phyloP scores from a whole-genome alignment of 2,113 vertebrate genomes.

The Heterocephalus glaber region DNA sequence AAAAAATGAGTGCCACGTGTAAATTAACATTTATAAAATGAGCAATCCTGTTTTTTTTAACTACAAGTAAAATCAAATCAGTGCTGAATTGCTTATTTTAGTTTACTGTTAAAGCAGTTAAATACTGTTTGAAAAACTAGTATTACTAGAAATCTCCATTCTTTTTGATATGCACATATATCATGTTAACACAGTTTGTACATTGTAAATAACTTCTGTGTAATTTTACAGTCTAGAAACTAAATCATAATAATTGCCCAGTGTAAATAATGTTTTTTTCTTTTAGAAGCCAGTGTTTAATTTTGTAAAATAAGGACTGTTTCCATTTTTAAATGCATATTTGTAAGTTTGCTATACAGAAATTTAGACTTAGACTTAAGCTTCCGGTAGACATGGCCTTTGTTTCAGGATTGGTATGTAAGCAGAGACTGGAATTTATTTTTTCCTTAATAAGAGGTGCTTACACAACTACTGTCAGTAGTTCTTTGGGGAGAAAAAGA shows the following conservation, averaged over 20 bases:
- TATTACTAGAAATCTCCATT: background rate
- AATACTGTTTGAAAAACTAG: constrained; percentile 26
- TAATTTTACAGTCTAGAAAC: constrained; percentile 47
- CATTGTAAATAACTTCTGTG: background rate
- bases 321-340: constrained; percentile 1
- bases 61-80: constrained; percentile 30
- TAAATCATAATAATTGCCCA: constrained; percentile 14
- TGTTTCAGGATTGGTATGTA: background rate
- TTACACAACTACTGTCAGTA: background rate
- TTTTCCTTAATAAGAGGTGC: background rate
- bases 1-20: background rate
- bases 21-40: constrained; percentile 48
- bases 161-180: background rate
- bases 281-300: background rate
- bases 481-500: background rate
- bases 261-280: background rate
- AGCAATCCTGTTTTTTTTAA: background rate
- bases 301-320: constrained; percentile 48
- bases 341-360: constrained; percentile 37
- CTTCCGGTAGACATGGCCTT: background rate
- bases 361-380: background rate
- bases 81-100: background rate
- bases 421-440: background rate
- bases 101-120: background rate
- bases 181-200: constrained; percentile 10